Base-by-base conservation (phyloP, 2,888 invertebrate species). In the Acanthosepion esculentum region DNA sequence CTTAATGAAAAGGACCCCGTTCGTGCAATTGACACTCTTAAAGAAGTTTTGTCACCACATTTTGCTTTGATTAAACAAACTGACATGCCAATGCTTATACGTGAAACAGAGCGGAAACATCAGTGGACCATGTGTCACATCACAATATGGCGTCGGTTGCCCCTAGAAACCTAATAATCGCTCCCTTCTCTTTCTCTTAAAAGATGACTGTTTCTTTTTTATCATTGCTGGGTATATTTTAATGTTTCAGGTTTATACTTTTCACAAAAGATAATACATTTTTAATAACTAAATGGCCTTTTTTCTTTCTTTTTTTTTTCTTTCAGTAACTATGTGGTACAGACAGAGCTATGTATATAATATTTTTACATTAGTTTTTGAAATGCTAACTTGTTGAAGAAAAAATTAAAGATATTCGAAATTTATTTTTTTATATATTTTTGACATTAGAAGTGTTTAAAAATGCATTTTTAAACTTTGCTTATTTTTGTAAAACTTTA, bases 61-160 rank as follows among this genome's bases (percentile, higher is more conserved):
- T 97, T 97, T 95, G 96, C 97, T 78, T 95, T 97, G 29, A 93
- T 97, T 15, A 96, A 96, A 33, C 96, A 96, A 92, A 95, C 96
- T 29, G 96, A 97, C 92, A 96, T 97, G 96, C 97, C 97, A 2
- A 97, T 97, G 95, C 96, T 97, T 91, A 97, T 97, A 92, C 95
- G 97, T 94, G 97, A 97, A 95, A 97, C 97, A 20, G 96, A 96
- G 20, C 96, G 97, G 48, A 97, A 97, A 95, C 96, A 97, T 95
- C 97, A 97, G 95, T 97, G 97, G 97, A 97, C 97, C n/a, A 97
- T 97, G 29, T 96, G 97, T 53, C 97, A 97, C 95, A 97, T 96
- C 15, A 97, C 97, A 10, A 97, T 97, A 12, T 97, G 97, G 97
- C 96, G 95, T 92, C 94, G 95, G 48, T 18, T 93, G 41, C 93